phyloP scores from a whole-genome alignment of 1,140 invertebrate species.

The Augochlora pura region DNA sequence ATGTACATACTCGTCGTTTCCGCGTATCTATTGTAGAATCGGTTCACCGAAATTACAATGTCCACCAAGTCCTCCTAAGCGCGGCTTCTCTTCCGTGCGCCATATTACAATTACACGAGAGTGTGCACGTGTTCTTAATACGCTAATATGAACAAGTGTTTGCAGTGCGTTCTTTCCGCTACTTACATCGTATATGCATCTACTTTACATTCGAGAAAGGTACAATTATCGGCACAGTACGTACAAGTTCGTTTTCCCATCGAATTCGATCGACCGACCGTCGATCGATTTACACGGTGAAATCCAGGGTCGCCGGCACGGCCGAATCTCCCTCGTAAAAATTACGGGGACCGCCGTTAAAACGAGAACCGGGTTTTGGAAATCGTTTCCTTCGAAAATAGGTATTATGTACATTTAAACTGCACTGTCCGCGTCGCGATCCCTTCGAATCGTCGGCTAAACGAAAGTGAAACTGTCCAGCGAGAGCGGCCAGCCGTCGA shows the following conservation, averaged over 20 bases:
- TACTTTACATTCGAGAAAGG: constrained; percentile 42
- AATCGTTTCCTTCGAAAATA: constrained; percentile 60
- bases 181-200: constrained; percentile 57
- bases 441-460: constrained; percentile 49
- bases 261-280: no score
- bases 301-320: no score
- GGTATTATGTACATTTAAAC: constrained; percentile 63
- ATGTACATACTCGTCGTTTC: constrained; percentile 22
- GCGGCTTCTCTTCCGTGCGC: not conserved
- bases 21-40: not conserved
- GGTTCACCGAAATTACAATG: constrained; percentile 12
- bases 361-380: constrained; percentile 15
- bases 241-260: not conserved
- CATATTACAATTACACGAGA: constrained; percentile 9
- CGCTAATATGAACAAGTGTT: constrained; percentile 56
- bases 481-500: not conserved
- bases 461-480: constrained; percentile 52
- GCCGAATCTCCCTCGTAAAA: not conserved
- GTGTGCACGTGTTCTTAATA: not conserved
- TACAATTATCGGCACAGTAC: constrained; percentile 69
- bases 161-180: constrained; percentile 47
- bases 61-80: constrained; percentile 9
- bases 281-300: no score
- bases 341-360: constrained; percentile 34
- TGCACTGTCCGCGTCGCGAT: constrained; percentile 32